Base-by-base conservation (phyloP, 2,888 invertebrate species). In the Zhuqinia jingwanae region DNA sequence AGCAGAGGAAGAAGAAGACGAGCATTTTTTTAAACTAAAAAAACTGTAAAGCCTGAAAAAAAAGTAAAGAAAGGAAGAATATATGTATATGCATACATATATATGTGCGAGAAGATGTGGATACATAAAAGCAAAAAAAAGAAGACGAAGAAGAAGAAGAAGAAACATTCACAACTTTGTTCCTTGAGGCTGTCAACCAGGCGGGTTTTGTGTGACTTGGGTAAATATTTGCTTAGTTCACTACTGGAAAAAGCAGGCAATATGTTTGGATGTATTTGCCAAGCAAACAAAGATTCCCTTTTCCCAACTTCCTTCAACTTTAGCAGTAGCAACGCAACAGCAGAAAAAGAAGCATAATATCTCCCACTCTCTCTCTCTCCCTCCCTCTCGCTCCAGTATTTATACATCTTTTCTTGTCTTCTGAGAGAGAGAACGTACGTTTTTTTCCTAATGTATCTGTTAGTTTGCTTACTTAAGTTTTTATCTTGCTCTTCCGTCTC, bases 191-290 rank as follows among this genome's bases (percentile, higher is more conserved):
- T 86, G 86, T 86, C 81, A 86, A 86, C 86, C 30, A 86, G 76
- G 86, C 86, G 86, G 86, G 86, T 87, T 85, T 80, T 88, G 79
- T 88, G 88, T 89, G 88, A 84, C 86, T 78, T 87, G 86, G 84
- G 89, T 89, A 85, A 89, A 89, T 89, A 89, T 89, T 89, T 88
- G 89, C 53, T 86, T 85, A 88, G 89, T 86, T 89, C 89, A 88
- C 88, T 88, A 87, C 88, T 88, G 87, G 85, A 88, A 89, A 89
- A 87, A 89, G 87, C 88, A 89, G 88, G 89, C 87, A 89, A 89
- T 89, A 89, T 87, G 89, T 84, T 87, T 77, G 82, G 75, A 42
- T 80, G 85, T 89, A 87, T 89, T 89, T 89, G 87, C 88, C 68
- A 68, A 79, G 89, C 89, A 88, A 89, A 89, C 88, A 89, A 88